These are phyloP conservation scores for Alaudala cheleensis DNA, from an alignment of 2,113 vertebrate species.

Conservation along the genomic window DNA sequence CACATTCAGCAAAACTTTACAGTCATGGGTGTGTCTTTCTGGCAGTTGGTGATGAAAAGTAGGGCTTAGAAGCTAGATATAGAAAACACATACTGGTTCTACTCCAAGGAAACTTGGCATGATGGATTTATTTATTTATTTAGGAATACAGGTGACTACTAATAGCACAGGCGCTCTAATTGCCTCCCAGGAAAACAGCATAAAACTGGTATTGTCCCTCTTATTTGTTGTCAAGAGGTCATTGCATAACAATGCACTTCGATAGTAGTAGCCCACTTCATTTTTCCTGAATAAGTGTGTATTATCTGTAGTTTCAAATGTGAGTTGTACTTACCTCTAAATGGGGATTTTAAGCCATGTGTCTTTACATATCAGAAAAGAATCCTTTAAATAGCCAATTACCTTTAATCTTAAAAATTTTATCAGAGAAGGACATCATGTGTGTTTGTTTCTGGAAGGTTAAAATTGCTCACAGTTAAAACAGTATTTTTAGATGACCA, in stretches of 20 bases:
- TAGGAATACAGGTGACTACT: background rate
- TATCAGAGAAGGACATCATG: background rate
- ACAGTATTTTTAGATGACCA: background rate
- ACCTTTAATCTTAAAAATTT: background rate
- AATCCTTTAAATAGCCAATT: background rate
- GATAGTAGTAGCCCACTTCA: background rate
- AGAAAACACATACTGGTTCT: background rate
- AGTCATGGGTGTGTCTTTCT: background rate
- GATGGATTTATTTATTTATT: background rate
- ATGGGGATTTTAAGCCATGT: background rate
- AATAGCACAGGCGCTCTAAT: background rate
- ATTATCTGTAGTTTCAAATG: background rate
- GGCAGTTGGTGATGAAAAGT: background rate
- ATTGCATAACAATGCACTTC: background rate
- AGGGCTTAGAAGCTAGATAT: background rate
- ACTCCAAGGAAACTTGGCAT: background rate
- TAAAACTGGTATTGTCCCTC: background rate
- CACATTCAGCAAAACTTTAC: constrained; percentile 62
- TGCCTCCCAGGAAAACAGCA: background rate
- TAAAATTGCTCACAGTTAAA: background rate
- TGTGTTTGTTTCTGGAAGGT: background rate
- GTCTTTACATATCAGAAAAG: background rate
- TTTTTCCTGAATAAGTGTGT: background rate
- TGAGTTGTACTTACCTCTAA: background rate
- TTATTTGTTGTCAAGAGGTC: background rate